These are phyloP conservation scores for Lemur catta DNA, from an alignment of 2,797 vertebrate species.

Conservation along the genomic window DNA sequence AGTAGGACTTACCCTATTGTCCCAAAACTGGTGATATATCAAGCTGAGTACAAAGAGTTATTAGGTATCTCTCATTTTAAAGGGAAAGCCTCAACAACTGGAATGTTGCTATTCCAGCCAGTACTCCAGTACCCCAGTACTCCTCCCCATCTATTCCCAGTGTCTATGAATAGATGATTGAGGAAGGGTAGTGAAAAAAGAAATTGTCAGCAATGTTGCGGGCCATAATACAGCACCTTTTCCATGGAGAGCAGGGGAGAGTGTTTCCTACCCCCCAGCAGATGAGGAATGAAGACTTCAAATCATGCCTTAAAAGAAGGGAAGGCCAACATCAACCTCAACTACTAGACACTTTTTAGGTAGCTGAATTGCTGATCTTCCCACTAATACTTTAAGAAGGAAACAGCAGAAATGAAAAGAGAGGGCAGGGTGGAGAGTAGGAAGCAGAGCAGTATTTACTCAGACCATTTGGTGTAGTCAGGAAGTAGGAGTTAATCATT, in stretches of 20 bases:
- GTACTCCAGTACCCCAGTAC: too few relatives aligned
- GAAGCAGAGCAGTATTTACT: neutral
- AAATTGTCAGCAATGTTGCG: neutral
- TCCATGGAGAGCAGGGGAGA: neutral
- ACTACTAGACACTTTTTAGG: neutral
- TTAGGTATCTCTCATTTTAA: slow-evolving; percentile 7
- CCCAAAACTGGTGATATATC: neutral
- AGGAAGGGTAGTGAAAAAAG: neutral
- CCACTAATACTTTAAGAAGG: neutral
- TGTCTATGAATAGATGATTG: neutral
- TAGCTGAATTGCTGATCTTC: neutral
- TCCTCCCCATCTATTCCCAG: neutral
- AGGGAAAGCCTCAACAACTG: neutral
- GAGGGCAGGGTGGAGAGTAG: neutral
- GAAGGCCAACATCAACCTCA: neutral
- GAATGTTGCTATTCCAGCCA: neutral
- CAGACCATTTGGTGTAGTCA: neutral
- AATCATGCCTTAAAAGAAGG: neutral
- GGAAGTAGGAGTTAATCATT: neutral
- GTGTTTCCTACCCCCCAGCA: neutral
- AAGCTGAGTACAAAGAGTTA: neutral
- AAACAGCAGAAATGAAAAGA: neutral
- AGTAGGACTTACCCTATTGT: neutral
- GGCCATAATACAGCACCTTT: neutral
- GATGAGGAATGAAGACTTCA: neutral